Base-by-base conservation (phyloP, 2,888 invertebrate species). In the Micoletzkya japonica region DNA sequence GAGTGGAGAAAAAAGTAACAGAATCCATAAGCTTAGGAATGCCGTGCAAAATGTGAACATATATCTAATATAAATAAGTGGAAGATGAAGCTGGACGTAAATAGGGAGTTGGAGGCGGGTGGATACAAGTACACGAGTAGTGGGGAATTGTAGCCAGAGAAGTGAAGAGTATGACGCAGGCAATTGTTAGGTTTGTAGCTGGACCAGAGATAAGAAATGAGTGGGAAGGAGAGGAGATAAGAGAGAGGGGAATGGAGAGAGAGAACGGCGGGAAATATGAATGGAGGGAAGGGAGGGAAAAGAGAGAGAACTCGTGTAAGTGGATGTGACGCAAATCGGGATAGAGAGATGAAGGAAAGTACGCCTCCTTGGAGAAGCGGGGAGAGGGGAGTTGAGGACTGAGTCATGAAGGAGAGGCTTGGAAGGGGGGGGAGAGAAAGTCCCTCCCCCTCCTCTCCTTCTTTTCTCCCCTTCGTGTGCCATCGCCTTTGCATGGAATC, bases 401-500 rank as follows among this genome's bases (percentile, higher is more conserved):
- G 10, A 14, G 44, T 20, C 7, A 14, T n/a, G 26, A 6, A n/a
- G 17, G 52, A 52, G 52, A 52, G 34, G 17, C 4, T 6, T 20
- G 39, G 24, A 36, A 6, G 39, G 24, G 37, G 60, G 28, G 28
- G 60, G 60, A 39, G 60, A 36, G 44, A 26, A 14, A n/a, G 44
- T 26, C 59, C 10, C 24, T 34, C 39, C 17, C 39, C 30, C 39
- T 32, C 59, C 54, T 54, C 50, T 20, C 50, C 50, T 24, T 17
- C 24, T 17, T 20, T 4, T 20, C 50, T 20, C 50, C 24, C 20
- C 7, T 24, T 50, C 20, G 20, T 17, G 4, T 26, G 6, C 30
- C 54, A 30, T 2, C 54, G 54, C 28, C n/a, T 37, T 37, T 59
- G 59, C 59, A 59, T 59, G 59, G 39, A 59, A 59, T 59, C 59